phyloP scores from a whole-genome alignment of 2,113 vertebrate genomes.

The Crypturellus undulatus region DNA sequence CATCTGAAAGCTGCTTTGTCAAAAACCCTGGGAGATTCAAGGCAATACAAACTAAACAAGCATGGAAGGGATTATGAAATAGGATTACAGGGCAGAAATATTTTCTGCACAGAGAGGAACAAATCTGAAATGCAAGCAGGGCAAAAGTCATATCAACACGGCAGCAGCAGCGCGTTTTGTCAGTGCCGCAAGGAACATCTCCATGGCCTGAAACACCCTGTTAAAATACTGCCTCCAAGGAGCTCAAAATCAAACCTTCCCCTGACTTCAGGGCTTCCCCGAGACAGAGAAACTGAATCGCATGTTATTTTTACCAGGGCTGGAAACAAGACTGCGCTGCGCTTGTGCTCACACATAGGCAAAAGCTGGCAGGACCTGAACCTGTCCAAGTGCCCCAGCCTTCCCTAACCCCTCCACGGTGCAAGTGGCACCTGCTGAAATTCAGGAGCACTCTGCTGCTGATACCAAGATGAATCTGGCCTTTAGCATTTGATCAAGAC shows the following conservation, averaged over 20 bases:
- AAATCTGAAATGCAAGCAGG: background rate
- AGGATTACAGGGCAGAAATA: background rate
- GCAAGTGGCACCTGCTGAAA: fast-evolving
- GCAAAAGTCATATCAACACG: background rate
- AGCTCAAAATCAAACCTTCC: background rate
- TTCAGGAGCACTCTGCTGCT: fast-evolving
- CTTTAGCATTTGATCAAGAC: background rate
- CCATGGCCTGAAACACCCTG: background rate
- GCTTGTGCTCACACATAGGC: fast-evolving
- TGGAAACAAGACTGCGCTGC: background rate
- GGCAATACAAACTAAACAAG: background rate
- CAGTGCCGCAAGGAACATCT: background rate
- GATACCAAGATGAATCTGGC: background rate
- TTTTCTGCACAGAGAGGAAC: background rate
- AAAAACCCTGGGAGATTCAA: fast-evolving
- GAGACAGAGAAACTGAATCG: background rate
- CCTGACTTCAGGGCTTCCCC: background rate
- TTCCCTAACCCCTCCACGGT: background rate
- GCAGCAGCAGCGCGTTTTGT: background rate
- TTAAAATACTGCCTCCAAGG: background rate
- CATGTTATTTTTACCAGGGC: fast-evolving
- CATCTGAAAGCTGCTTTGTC: background rate
- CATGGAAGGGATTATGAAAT: background rate
- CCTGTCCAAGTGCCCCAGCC: fast-evolving
- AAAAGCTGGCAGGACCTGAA: background rate